Conservation (phyloP, 2,797 vertebrate species). For the Circus cinereus region DNA sequence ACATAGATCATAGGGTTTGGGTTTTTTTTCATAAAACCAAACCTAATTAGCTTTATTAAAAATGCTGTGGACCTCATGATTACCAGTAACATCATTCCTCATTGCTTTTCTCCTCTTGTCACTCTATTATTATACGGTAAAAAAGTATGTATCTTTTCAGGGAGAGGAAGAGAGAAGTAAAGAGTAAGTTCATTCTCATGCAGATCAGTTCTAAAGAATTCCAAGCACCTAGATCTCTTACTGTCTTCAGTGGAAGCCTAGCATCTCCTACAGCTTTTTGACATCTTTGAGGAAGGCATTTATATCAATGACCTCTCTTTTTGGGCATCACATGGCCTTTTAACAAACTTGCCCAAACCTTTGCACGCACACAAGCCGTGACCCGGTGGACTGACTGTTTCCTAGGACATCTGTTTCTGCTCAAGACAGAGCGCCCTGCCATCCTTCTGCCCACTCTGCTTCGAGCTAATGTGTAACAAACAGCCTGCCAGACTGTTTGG, state of each 20-base stretch:
- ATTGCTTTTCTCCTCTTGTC: background rate
- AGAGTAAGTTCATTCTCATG: background rate
- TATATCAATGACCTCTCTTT: background rate
- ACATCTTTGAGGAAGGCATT: background rate
- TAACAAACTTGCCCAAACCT: background rate
- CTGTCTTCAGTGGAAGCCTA: background rate
- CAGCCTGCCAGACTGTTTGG: background rate
- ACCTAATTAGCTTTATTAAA: background rate
- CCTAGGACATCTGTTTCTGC: background rate
- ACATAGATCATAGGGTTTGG: background rate
- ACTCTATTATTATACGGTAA: background rate
- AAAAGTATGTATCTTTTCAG: background rate
- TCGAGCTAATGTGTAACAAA: background rate
- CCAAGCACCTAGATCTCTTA: background rate
- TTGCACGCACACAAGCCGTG: fast-evolving
- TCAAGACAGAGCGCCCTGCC: background rate
- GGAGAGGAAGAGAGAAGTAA: background rate
- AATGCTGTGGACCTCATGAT: background rate
- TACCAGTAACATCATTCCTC: background rate
- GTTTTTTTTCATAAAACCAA: background rate
- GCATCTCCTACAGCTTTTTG: background rate
- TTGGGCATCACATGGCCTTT: background rate
- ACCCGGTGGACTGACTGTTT: background rate
- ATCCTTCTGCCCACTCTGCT: background rate
- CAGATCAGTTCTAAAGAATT: background rate